Evolutionary conservation across 2,113 vertebrate genomes (phyloP), one percentile per base, ranked within the genome.

Genomic region (Nesogale talazaci): DNA sequence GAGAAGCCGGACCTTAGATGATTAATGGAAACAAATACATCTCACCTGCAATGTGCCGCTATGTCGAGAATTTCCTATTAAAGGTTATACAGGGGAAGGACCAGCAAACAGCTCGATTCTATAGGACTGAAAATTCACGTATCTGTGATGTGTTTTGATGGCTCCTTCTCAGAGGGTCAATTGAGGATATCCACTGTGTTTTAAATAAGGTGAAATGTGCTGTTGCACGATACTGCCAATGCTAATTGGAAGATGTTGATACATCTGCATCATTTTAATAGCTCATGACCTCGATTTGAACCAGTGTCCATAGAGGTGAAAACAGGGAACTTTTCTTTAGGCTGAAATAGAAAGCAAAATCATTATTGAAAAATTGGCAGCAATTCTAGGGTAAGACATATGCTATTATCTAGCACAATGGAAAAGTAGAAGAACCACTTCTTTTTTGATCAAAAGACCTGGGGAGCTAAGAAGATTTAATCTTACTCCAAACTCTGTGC

Each of bases 371-470:
- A 96, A 96, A 91, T 74, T 88, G 93, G 57, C 86, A 76, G 82
- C 87, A 95, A 90, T 94, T 88, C 78, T 85, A 91, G 70, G 75
- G 76, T 95, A 94, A 96, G 75, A 80, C 63, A 83, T 84, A 72
- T 57, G 42, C 67, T 96, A 83, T 95, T 95, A 95, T 95, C 87
- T 95, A 42, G 83, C 89, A 94, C 87, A 92, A 92, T 80, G 75
- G 75, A 94, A 95, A 81, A 90, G 94, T 86, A 90, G 94, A 96
- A 92, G 72, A 94, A 92, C 74, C 63, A 88, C 86, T 95, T 95
- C 79, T 91, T 79, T 94, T 95, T 95, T 96, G 93, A 94, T 96
- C 90, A 95, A 96, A 96, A 95, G 89, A 92, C 46, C 92, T 46
- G 56, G 89, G 75, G 85, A 80, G 79, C 81, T 85, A 92, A 91